phyloP scores from a whole-genome alignment of 1,140 invertebrate genomes.

The Drosophila leontia region DNA sequence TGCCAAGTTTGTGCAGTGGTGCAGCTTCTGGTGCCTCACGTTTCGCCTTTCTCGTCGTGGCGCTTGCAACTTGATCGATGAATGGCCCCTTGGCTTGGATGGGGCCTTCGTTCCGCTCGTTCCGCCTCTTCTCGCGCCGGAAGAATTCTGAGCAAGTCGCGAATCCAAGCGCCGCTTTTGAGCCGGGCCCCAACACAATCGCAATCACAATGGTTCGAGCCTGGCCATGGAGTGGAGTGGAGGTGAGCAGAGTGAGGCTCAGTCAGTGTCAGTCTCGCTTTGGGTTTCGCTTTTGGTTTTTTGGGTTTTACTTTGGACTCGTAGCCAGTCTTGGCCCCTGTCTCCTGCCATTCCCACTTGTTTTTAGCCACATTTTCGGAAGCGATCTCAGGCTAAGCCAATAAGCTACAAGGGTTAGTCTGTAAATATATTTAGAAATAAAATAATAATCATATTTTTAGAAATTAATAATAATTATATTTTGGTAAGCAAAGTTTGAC shows the following conservation, averaged over 20 bases:
- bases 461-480: too few species aligned
- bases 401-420: conserved; percentile 1
- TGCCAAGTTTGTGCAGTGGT: conserved; percentile 14
- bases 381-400: conserved; percentile 1
- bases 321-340: conserved; percentile 13
- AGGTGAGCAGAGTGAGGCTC: conserved; percentile 1
- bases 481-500: too few species aligned
- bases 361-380: conserved; percentile 38
- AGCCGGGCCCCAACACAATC: conserved; percentile 73
- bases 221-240: neutral
- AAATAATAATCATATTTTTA: too few species aligned
- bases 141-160: conserved; percentile 68
- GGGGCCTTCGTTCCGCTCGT: neutral
- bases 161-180: conserved; percentile 82
- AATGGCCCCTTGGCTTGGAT: conserved; percentile 49
- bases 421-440: neutral
- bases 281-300: conserved; percentile 16
- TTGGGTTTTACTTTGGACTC: conserved; percentile 2
- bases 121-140: conserved; percentile 1
- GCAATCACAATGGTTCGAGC: conserved; percentile 43
- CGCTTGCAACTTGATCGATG: conserved; percentile 82
- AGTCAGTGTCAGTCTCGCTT: conserved; percentile 33
- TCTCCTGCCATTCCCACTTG: conserved; percentile 17
- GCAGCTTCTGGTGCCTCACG: conserved; percentile 67
- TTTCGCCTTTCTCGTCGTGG: conserved; percentile 74